These are phyloP conservation scores for Cryptosula pallasiana DNA, from an alignment of 2,888 invertebrate genomes.

Conservation along the genomic window DNA sequence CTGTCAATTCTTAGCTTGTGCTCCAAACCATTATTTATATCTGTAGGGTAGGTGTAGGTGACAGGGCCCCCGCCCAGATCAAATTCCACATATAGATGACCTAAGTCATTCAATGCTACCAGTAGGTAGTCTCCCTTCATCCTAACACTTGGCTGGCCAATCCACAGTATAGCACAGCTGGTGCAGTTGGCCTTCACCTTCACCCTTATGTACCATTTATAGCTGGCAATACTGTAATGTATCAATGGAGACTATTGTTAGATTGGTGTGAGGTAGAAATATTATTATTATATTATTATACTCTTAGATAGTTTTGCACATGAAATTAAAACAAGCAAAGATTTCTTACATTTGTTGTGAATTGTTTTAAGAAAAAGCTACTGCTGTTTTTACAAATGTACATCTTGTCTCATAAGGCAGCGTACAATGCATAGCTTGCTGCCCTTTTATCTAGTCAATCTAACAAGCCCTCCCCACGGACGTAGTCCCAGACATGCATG, in stretches of 20 bases:
- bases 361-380: too few relatives aligned
- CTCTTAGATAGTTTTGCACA: too few relatives aligned
- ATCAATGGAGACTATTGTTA: not conserved
- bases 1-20: not conserved
- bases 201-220: not conserved
- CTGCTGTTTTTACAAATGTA: too few relatives aligned
- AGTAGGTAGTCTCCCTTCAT: slow-evolving; percentile 4
- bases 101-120: not conserved
- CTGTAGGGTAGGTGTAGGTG: not conserved
- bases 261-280: too few relatives aligned
- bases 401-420: too few relatives aligned
- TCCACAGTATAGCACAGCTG: slow-evolving; percentile 1
- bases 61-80: slow-evolving; percentile 5
- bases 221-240: not conserved
- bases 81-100: not conserved
- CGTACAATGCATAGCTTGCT: too few relatives aligned
- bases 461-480: too few relatives aligned
- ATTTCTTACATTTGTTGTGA: too few relatives aligned
- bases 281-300: too few relatives aligned
- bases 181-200: not conserved
- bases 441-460: too few relatives aligned
- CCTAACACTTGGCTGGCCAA: not conserved
- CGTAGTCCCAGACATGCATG: too few relatives aligned
- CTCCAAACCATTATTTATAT: not conserved
- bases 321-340: too few relatives aligned